These are phyloP conservation scores for Tetragnatha versicolor DNA, from an alignment of 1,140 invertebrate genomes.

Conservation along the genomic window DNA sequence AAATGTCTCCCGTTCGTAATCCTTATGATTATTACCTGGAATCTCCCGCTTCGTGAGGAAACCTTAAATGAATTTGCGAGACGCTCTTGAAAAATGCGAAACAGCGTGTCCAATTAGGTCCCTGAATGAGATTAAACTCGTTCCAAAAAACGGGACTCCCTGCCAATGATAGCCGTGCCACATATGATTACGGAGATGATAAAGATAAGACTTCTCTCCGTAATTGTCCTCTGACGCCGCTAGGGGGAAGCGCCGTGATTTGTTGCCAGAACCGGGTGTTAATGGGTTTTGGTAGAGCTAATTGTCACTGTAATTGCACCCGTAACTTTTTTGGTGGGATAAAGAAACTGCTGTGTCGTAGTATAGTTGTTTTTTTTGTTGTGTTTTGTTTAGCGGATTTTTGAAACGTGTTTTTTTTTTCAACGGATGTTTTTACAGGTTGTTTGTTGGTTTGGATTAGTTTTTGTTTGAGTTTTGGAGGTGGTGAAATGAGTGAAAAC, in stretches of 20 bases:
- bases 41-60: no score
- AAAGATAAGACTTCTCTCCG: constrained; percentile 31
- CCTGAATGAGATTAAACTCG: constrained; percentile 18
- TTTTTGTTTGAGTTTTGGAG: no score
- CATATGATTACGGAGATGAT: constrained; percentile 42
- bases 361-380: no score
- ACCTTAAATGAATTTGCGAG: no score
- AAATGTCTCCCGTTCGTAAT: no score
- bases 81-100: constrained; percentile 24
- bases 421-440: no score
- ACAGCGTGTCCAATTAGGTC: constrained; percentile 1
- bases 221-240: constrained; percentile 23
- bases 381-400: no score
- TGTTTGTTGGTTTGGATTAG: no score
- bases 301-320: constrained; percentile 28
- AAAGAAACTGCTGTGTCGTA: no score
- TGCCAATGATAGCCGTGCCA: constrained; percentile 18
- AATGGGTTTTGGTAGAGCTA: constrained; percentile 37
- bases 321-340: constrained; percentile 25
- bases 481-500: no score
- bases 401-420: no score
- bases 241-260: constrained; percentile 27
- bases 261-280: constrained; percentile 34
- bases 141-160: constrained; percentile 8
- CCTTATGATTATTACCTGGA: no score